These are phyloP conservation scores for Orthosia incerta DNA, from an alignment of 2,888 invertebrate genomes.

Conservation along the genomic window DNA sequence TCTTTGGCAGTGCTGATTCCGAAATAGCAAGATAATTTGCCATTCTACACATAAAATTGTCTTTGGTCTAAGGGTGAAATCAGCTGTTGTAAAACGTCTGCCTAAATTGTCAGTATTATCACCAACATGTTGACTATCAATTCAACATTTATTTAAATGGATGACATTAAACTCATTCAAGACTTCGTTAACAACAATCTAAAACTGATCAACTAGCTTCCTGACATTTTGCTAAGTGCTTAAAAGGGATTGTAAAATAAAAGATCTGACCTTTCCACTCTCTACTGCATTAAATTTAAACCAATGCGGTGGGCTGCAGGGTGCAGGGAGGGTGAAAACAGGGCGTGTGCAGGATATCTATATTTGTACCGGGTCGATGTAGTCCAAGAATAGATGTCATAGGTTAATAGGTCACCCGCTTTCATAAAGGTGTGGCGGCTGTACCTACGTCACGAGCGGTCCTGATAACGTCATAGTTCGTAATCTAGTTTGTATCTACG, in stretches of 20 bases:
- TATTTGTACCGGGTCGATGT: conserved; percentile 41
- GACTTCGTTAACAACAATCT: conserved; percentile 10
- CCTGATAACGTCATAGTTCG: conserved; percentile 27
- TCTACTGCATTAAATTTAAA: conserved; percentile 10
- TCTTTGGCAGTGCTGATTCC: neutral
- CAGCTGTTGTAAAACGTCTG: neutral
- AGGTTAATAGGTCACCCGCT: conserved; percentile 61
- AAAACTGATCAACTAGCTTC: conserved; percentile 15
- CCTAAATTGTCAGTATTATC: no score
- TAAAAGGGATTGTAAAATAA: conserved; percentile 37
- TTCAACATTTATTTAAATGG: neutral
- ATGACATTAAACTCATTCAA: neutral
- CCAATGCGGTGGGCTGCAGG: neutral
- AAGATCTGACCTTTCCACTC: conserved; percentile 45
- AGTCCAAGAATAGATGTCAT: conserved; percentile 41
- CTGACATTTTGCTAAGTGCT: conserved; percentile 37
- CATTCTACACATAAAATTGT: neutral
- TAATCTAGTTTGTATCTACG: conserved; percentile 33
- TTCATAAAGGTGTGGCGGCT: conserved; percentile 41
- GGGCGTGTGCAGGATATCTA: conserved; percentile 37
- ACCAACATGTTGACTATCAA: no score
- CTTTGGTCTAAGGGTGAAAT: neutral
- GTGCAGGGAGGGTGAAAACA: conserved; percentile 29
- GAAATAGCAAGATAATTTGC: neutral
- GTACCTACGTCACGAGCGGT: conserved; percentile 50